Base-by-base conservation (phyloP, 2,797 vertebrate species). In the Leptoclinus maculatus region DNA sequence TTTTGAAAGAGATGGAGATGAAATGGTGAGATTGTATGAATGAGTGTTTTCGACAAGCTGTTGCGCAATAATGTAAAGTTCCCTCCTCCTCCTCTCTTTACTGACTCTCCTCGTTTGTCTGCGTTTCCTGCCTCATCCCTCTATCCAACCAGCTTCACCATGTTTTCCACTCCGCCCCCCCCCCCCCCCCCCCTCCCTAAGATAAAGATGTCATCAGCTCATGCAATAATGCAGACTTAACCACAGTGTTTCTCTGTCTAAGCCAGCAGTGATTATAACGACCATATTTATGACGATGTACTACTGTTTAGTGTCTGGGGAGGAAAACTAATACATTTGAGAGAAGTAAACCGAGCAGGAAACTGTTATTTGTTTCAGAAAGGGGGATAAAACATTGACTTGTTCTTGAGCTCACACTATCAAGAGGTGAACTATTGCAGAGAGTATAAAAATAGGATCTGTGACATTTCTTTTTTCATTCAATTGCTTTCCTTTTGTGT, bases 171-270 rank as follows among this genome's bases (percentile, higher is more conserved):
- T 57, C 56, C 72, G 5, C 23, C 19, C 16, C 27, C 27, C 27
- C 36, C 5, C 23, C 21, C 41, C 23, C 34, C 4, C 0, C 53
- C 41, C 45, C 56, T 65, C 38, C 72, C 45, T 72, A 58, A 43
- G n/a, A 73, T 63, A n/a, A n/a, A n/a, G 65, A 76, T 47, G 19
- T 43, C 69, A 51, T 57, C 36, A n/a, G 53, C 57, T 86, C 71
- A 82, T 76, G 90, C 90, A 89, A 85, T 89, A 85, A 85, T 79
- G 74, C 81, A 36, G 14, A 74, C 56, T 71, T 70, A 79, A 32
- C 62, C 34, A 64, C 70, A 12, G 41, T 68, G 68, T 80, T 80
- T 80, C 53, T 85, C 47, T 63, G 68, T 91, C 64, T 84, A 39
- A 71, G 83, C 82, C 64, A 71, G 87, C 74, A 58, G 71, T 38